A percentile compares a stretch with the other conserved stretches of the same genome.
These are phyloP conservation scores for Mus spretus DNA, from an alignment of 2,797 vertebrate species.

Conservation along the genomic window DNA sequence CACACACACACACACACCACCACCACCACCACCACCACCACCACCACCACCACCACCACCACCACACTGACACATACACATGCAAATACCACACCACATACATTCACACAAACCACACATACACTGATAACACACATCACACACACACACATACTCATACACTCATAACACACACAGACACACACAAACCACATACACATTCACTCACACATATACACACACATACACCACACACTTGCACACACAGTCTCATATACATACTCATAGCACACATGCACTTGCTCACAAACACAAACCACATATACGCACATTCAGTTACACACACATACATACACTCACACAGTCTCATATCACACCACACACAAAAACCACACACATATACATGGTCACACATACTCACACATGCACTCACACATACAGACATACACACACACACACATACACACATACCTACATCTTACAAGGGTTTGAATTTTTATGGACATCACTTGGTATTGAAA, in stretches of 20 bases:
- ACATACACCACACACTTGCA: background rate
- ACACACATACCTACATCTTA: too few species aligned
- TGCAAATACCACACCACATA: background rate
- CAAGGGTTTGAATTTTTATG: background rate
- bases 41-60: too few species aligned
- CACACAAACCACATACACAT: background rate
- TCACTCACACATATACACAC: background rate
- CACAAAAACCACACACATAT: background rate
- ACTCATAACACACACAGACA: background rate
- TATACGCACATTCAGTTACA: background rate
- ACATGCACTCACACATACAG: background rate
- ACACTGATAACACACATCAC: too few species aligned
- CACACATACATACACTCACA: too few species aligned
- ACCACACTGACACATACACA: too few species aligned
- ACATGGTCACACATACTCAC: background rate
- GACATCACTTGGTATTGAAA: background rate
- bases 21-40: too few species aligned
- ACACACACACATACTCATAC: background rate
- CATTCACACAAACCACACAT: background rate
- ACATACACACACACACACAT: background rate
- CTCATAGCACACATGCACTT: background rate
- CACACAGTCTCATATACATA: background rate
- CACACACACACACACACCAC: too few species aligned
- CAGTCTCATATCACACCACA: too few species aligned
- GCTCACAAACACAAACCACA: background rate